phyloP scores from a whole-genome alignment of 2,113 vertebrate species.

The Misgurnus anguillicaudatus region DNA sequence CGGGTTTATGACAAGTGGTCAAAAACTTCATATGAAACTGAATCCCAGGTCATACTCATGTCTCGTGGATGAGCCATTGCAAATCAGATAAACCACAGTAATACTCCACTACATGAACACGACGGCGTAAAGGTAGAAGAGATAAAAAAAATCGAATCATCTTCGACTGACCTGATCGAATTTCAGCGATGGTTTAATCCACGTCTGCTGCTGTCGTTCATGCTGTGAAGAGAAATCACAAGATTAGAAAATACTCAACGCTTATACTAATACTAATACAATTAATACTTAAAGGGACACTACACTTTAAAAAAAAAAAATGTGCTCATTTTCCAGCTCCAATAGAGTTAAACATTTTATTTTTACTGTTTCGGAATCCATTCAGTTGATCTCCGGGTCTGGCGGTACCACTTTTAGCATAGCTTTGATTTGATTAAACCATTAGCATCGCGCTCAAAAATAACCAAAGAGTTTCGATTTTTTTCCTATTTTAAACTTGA shows the following conservation, averaged over 20 bases:
- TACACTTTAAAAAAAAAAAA: no score
- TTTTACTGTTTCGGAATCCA: no score
- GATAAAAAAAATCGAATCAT: background rate
- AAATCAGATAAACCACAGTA: conserved; percentile 20
- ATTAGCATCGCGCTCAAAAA: no score
- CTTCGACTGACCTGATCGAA: background rate
- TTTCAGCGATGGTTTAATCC: conserved; percentile 11
- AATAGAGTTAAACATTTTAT: no score
- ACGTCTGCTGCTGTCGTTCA: background rate
- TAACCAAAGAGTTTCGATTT: no score
- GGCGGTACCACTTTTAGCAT: no score
- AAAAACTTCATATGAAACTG: conserved; percentile 54
- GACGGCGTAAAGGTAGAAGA: background rate
- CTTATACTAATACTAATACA: background rate
- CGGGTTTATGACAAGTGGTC: conserved; percentile 98
- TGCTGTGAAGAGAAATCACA: conserved; percentile 12
- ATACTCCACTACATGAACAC: background rate
- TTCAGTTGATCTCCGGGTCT: no score
- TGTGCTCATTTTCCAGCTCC: no score
- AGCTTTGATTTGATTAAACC: no score
- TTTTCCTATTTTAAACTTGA: no score
- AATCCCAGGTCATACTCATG: conserved; percentile 55
- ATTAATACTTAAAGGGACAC: no score
- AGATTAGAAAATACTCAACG: background rate
- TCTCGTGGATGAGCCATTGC: conserved; percentile 7